These are phyloP conservation scores for Thomomys bottae DNA, from an alignment of 2,113 vertebrate genomes.

Conservation along the genomic window DNA sequence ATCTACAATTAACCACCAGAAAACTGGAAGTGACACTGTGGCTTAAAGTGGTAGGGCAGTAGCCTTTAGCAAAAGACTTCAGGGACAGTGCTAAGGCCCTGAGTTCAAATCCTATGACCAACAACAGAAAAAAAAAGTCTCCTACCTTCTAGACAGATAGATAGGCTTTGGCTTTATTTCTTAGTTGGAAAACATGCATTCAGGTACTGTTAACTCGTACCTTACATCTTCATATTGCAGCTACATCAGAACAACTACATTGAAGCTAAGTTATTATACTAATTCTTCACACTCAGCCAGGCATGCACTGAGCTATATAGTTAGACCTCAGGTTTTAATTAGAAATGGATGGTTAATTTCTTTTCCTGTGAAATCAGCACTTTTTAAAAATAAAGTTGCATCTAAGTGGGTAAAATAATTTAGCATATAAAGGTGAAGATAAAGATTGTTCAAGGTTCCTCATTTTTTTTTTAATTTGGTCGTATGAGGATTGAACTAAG, in stretches of 20 bases:
- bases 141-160: background rate
- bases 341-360: background rate
- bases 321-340: conserved; percentile 33
- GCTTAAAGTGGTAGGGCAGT: too few relatives aligned
- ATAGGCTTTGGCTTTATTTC: background rate
- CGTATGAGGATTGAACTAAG: too few relatives aligned
- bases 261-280: background rate
- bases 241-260: background rate
- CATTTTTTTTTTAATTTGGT: background rate
- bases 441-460: background rate
- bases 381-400: background rate
- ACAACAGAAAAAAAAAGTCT: background rate
- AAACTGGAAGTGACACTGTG: too few relatives aligned
- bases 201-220: background rate
- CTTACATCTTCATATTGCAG: background rate
- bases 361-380: conserved; percentile 13
- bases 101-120: too few relatives aligned
- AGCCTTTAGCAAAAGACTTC: too few relatives aligned
- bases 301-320: background rate
- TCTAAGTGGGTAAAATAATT: background rate
- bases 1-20: too few relatives aligned
- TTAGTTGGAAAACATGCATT: background rate
- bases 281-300: background rate
- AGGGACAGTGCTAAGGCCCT: too few relatives aligned
- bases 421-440: background rate